Evolutionary conservation across 2,797 vertebrate species (phyloP), one percentile per base, ranked within the genome.

Genomic region (Antrozous pallidus): DNA sequence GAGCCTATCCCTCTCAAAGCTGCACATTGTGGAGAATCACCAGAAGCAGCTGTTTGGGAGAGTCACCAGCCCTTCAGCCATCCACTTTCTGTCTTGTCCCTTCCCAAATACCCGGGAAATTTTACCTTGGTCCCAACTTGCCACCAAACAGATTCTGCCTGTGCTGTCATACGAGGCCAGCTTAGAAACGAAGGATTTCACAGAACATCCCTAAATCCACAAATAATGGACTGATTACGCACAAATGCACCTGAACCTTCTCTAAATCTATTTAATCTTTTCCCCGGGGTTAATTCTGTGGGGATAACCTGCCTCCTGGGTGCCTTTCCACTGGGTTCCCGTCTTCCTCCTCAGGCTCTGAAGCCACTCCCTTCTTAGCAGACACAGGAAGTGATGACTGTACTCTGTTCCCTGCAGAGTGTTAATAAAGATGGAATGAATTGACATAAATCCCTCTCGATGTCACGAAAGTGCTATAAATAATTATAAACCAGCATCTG

Each of bases 231-330:
- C n/a, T 38, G 40, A 90, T 88, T 61, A 3, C n/a, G 86, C 74
- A 45, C 42, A 78, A 40, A 78, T 54, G 93, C 88, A 79, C 92
- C 91, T 42, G 92, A 90, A 42, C 90, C 58, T 92, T 77, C 56
- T 69, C 65, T 94, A 91, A 73, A 18, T 67, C 79, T 51, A 16
- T 79, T 89, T 84, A 84, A 63, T 78, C 38, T 75, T 84, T 71
- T 45, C 71, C 67, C 36, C 1, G 11, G 65, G 2, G 71, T 49
- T 88, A 90, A 93, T 58, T 92, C 67, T 45, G 24, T 17, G 58
- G 49, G 85, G 86, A 90, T 82, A 28, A 28, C 1, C 0, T 9
- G 40, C 71, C 71, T 42, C 74, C 47, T 10, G 6, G 71, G 74
- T 6, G 0, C 42, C 56, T 65, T 54, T 75, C 36, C 12, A 2